Base-by-base conservation (phyloP, 92 coral and sea anemone genomes). In the Epizoanthus ramosus region DNA sequence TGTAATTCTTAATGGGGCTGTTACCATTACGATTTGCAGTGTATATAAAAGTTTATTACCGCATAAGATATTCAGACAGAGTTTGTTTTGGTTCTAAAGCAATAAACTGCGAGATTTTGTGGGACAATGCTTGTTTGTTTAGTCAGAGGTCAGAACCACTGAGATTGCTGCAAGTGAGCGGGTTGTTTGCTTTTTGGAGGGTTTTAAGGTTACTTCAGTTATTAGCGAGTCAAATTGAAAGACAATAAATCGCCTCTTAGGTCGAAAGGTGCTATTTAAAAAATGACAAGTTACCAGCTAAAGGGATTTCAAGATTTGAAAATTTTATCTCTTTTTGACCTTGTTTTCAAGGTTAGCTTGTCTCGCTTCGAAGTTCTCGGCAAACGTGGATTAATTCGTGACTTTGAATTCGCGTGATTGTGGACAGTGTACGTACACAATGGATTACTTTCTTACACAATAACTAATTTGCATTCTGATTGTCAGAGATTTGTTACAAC, bases 171-270 rank as follows among this genome's bases (percentile, higher is more conserved):
- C 15, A 22, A 60, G 23, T 56, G 1, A 3, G 63, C 25, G 4
- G 25, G 19, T 61, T 77, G 69, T 77, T 77, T 77, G 82, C 70
- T 39, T 77, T 71, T 77, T 5, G 59, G 71, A 35, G 43, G 43
- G 43, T 37, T 37, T 37, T 37, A 1, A 37, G 43, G 70, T 41
- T 61, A 21, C 59, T 61, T 61, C 57, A 41, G 21, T 60, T 37
- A 76, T 76, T 59, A 59, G 69, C 35, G 70, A 76, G 7, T 68
- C 47, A 60, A 76, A 68, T 77, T 77, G 82, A 77, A 77, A 77
- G 82, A 77, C 28, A 61, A 77, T 43, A 43, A 77, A 35, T 19
- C 18, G 71, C 71, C 81, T 61, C 71, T 61, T 76, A 60, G 53
- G 2, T 76, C 70, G 47, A 59, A 37, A 14, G 9, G 31, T 28